Percentiles rank a stretch among this genome's conserved stretches.
Evolutionary conservation across 2,888 invertebrate species (phyloP).

Genomic region (Lampropteryx suffumata): DNA sequence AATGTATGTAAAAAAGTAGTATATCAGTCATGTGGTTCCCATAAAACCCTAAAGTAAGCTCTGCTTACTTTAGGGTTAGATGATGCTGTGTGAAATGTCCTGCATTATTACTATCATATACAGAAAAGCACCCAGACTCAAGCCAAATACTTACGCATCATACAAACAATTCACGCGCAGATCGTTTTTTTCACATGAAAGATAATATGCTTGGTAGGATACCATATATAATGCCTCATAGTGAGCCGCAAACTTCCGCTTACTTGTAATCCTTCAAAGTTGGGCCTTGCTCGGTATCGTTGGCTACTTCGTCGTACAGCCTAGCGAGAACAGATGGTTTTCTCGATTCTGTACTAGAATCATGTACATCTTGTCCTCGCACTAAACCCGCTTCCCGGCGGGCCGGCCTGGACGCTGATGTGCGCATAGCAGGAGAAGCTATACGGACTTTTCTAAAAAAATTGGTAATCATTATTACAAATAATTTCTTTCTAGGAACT

Average conservation of each 20-base stretch:
- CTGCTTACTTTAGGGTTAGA: too few relatives aligned
- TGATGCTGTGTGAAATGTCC: too few relatives aligned
- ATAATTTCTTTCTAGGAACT: background rate
- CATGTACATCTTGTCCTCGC: conserved; percentile 18
- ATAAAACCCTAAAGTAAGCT: too few relatives aligned
- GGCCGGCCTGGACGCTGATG: conserved; percentile 13
- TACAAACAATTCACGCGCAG: too few relatives aligned
- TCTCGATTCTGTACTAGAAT: conserved; percentile 36
- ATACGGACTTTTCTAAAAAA: conserved; percentile 53
- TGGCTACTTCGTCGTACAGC: conserved; percentile 47
- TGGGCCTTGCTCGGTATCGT: conserved; percentile 42
- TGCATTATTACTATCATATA: too few relatives aligned
- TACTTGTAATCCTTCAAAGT: conserved; percentile 66
- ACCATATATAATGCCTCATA: too few relatives aligned
- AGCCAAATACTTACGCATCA: too few relatives aligned
- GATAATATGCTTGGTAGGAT: too few relatives aligned
- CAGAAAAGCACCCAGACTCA: too few relatives aligned
- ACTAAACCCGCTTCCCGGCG: conserved; percentile 46
- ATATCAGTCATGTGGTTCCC: too few relatives aligned
- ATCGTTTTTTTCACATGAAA: too few relatives aligned
- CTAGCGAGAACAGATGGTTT: conserved; percentile 53
- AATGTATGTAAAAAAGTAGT: too few relatives aligned
- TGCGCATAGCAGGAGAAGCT: conserved; percentile 29
- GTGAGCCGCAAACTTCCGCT: conserved; percentile 13
- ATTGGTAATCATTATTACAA: background rate